These are phyloP conservation scores for Tetramorium simillimum DNA, from an alignment of 1,140 invertebrate species.

Conservation along the genomic window DNA sequence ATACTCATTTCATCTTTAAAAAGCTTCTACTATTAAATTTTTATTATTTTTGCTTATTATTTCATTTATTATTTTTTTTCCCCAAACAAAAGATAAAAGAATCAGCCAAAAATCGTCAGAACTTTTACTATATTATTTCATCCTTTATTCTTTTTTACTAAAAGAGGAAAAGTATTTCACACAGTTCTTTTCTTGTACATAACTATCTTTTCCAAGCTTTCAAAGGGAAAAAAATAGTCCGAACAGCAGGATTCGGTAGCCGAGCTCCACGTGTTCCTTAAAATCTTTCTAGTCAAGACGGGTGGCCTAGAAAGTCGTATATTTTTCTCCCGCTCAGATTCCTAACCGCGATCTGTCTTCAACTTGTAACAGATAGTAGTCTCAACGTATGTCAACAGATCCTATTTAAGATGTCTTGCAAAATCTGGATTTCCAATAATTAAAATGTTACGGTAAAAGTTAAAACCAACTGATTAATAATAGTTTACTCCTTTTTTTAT, in stretches of 20 bases:
- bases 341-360: constrained; percentile 68
- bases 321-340: constrained; percentile 68
- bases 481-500: neutral
- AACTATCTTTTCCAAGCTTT: neutral
- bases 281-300: constrained; percentile 57
- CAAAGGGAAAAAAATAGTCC: neutral
- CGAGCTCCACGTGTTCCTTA: constrained; percentile 40
- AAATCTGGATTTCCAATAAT: neutral
- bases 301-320: constrained; percentile 76
- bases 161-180: neutral
- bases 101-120: neutral
- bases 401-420: constrained; percentile 31
- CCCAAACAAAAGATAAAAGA: neutral
- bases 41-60: neutral
- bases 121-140: neutral
- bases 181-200: neutral
- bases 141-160: neutral
- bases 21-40: neutral
- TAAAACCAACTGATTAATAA: neutral
- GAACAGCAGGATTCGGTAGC: constrained; percentile 28
- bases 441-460: neutral
- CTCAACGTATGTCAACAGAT: constrained; percentile 41
- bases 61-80: neutral
- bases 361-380: constrained; percentile 49
- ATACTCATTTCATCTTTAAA: neutral